phyloP scores from a whole-genome alignment of 2,888 invertebrate genomes.

The Apotomis turbidana region DNA sequence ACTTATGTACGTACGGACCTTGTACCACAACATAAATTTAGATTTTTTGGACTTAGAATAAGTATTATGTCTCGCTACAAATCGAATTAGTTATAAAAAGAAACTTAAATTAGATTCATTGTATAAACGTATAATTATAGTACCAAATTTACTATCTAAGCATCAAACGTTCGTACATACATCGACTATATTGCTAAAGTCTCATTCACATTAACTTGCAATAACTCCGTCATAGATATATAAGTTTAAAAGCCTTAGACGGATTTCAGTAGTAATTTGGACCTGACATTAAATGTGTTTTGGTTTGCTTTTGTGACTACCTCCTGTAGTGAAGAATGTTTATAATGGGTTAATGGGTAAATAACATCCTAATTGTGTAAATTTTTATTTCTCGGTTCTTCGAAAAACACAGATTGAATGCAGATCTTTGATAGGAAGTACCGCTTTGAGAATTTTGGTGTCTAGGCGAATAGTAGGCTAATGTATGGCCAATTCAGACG shows the following conservation, averaged over 20 bases:
- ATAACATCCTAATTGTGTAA: no score
- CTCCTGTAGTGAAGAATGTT: no score
- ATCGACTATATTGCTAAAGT: slow-evolving; percentile 62
- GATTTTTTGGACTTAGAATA: slow-evolving; percentile 62
- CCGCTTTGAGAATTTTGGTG: no score
- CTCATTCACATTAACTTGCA: slow-evolving; percentile 53
- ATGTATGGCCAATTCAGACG: no score
- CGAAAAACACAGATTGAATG: no score
- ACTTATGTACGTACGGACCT: slow-evolving; percentile 70
- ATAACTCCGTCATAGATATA: slow-evolving; percentile 35
- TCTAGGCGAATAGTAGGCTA: no score
- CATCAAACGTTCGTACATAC: slow-evolving; percentile 64
- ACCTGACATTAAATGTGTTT: no score
- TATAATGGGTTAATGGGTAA: no score
- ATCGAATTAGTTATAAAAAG: slow-evolving; percentile 42
- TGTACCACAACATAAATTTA: slow-evolving; percentile 65
- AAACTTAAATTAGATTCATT: slow-evolving; percentile 59
- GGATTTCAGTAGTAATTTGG: no score
- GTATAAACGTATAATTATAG: slow-evolving; percentile 56
- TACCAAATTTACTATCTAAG: slow-evolving; percentile 56
- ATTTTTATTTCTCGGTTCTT: no score
- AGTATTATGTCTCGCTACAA: slow-evolving; percentile 66
- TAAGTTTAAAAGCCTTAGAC: not conserved
- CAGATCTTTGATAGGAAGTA: no score
- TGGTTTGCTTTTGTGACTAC: no score